phyloP scores from a whole-genome alignment of 2,888 invertebrate species.

The Malthinus flaveolus region DNA sequence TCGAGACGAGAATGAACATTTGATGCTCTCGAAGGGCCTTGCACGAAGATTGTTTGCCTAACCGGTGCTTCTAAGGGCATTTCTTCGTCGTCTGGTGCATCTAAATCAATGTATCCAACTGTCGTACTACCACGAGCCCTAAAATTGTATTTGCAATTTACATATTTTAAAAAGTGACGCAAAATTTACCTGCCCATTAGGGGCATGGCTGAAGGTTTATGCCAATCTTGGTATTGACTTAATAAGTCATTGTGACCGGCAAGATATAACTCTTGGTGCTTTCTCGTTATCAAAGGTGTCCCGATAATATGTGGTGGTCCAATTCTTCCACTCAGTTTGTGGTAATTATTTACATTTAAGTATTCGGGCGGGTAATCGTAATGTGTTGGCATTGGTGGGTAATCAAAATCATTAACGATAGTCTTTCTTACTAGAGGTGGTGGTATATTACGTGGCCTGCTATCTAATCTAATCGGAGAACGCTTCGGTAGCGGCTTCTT shows the following conservation, averaged over 20 bases:
- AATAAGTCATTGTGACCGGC: neutral
- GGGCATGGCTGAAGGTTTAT: no score
- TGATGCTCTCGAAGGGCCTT: conserved; percentile 36
- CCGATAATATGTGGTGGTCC: neutral
- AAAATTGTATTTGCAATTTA: neutral
- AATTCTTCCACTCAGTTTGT: neutral
- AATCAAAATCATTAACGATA: conserved; percentile 44
- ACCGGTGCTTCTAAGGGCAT: conserved; percentile 40
- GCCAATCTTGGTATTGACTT: neutral
- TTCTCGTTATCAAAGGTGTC: neutral
- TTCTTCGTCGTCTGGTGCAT: conserved; percentile 50
- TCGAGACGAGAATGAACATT: conserved; percentile 57
- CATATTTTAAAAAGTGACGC: no score
- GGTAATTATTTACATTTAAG: neutral
- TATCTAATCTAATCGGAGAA: conserved; percentile 12
- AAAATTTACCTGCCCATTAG: no score
- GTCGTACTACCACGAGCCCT: conserved; percentile 2
- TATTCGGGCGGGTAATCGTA: conserved; percentile 5
- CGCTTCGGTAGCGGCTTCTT: conserved; percentile 30
- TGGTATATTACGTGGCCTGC: conserved; percentile 19
- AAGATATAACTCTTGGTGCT: conserved; percentile 1
- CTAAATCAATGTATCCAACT: conserved; percentile 47
- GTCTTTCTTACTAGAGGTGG: conserved; percentile 42
- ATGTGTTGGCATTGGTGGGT: conserved; percentile 26
- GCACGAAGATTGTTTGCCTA: conserved; percentile 40